Evolutionary conservation across 2,797 vertebrate genomes (phyloP).

Genomic region (Crossoptilon crossoptilon): DNA sequence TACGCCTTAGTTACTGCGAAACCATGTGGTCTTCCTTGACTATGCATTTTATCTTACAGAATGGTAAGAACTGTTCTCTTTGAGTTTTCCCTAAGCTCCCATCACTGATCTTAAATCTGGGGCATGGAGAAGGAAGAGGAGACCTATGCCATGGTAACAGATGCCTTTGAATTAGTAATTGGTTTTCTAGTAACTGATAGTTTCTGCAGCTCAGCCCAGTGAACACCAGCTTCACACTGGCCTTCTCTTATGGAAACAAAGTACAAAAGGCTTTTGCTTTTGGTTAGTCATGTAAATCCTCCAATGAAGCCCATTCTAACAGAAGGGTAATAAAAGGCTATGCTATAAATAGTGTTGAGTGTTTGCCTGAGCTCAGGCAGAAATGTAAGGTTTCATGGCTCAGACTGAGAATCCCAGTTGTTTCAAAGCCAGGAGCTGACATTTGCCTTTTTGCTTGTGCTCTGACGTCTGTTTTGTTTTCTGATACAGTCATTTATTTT

Average conservation of each 20-base stretch:
- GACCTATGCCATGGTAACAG: conserved; percentile 64
- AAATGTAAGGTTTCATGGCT: conserved; percentile 59
- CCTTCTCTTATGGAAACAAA: conserved; percentile 55
- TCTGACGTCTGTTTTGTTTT: conserved; percentile 54
- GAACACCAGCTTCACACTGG: conserved; percentile 54
- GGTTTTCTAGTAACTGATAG: conserved; percentile 66
- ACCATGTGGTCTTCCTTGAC: conserved; percentile 43
- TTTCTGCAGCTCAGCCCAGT: conserved; percentile 51
- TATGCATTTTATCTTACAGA: conserved; percentile 36
- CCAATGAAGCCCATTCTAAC: conserved; percentile 51
- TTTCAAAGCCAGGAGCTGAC: conserved; percentile 49
- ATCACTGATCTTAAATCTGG: conserved; percentile 56
- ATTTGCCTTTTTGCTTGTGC: conserved; percentile 51
- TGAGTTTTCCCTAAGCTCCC: conserved; percentile 33
- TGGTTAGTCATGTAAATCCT: conserved; percentile 70
- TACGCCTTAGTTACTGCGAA: conserved; percentile 64
- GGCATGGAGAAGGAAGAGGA: conserved; percentile 54
- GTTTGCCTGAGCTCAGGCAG: conserved; percentile 53
- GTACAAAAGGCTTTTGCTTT: conserved; percentile 71
- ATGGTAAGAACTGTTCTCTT: neutral
- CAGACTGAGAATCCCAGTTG: fast-evolving
- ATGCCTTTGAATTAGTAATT: conserved; percentile 62
- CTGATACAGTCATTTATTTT: conserved; percentile 9
- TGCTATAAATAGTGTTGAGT: conserved; percentile 70
- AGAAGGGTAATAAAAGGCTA: conserved; percentile 62